These are phyloP conservation scores for Molossus molossus DNA, from an alignment of 2,797 vertebrate species.

Conservation along the genomic window DNA sequence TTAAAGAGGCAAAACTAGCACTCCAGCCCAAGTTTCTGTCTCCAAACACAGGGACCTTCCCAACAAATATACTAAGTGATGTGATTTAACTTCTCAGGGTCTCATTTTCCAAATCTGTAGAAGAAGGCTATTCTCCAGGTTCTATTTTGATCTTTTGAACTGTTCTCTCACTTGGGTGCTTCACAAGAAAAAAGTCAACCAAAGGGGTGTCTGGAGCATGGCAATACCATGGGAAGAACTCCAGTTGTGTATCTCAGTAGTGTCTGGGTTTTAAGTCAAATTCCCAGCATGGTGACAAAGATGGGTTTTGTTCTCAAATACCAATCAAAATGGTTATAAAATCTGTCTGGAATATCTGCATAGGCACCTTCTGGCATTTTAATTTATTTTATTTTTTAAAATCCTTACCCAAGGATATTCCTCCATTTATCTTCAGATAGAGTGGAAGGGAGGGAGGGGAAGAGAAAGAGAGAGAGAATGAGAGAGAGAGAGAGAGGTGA, in stretches of 20 bases:
- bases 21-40: not conserved
- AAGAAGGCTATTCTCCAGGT: not conserved
- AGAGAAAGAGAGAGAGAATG: too few relatives aligned
- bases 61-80: not conserved
- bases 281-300: slow-evolving; percentile 37
- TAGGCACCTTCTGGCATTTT: not conserved
- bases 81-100: not conserved
- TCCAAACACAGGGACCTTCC: not conserved
- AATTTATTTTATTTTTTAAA: not conserved
- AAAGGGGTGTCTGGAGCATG: not conserved
- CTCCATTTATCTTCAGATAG: too few relatives aligned
- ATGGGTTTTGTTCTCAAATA: not conserved
- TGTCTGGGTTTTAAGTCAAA: slow-evolving; percentile 80
- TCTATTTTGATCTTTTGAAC: not conserved
- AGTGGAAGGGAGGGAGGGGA: too few relatives aligned
- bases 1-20: not conserved
- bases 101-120: slow-evolving; percentile 44
- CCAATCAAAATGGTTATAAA: not conserved
- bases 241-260: slow-evolving; percentile 69
- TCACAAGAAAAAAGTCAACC: slow-evolving; percentile 65
- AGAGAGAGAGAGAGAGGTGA: too few relatives aligned
- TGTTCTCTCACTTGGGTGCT: slow-evolving; percentile 8
- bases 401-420: too few relatives aligned
- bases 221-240: slow-evolving; percentile 70
- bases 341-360: not conserved